phyloP scores from a whole-genome alignment of 2,113 vertebrate genomes.

The Taxidea taxus region DNA sequence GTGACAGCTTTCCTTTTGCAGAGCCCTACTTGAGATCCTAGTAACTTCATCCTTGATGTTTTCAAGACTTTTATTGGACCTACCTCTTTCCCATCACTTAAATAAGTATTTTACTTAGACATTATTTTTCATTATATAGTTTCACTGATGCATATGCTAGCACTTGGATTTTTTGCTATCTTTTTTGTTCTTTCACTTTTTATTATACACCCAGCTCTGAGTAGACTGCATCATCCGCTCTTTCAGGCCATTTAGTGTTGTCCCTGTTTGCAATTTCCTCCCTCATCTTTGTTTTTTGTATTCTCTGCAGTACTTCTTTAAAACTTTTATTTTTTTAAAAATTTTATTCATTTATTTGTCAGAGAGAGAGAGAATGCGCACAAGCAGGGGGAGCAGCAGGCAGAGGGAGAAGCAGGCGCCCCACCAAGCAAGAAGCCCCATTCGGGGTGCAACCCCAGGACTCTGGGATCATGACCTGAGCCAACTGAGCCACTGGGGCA shows the following conservation, averaged over 20 bases:
- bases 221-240: neutral
- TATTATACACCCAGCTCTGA: neutral
- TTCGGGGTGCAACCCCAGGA: too few species aligned
- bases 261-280: neutral
- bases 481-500: too few species aligned
- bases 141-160: neutral
- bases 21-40: neutral
- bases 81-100: neutral
- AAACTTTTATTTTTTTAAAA: too few species aligned
- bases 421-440: too few species aligned
- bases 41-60: neutral
- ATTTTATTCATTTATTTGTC: too few species aligned
- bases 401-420: too few species aligned
- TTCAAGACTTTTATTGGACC: neutral
- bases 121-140: neutral
- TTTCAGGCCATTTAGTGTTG: conserved; percentile 10
- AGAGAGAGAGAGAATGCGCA: too few species aligned
- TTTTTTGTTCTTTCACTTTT: neutral
- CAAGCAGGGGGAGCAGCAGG: too few species aligned
- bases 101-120: conserved; percentile 26
- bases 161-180: neutral
- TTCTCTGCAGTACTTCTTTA: neutral
- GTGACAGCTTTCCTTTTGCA: conserved; percentile 48
- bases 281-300: neutral
- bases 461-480: too few species aligned